These are phyloP conservation scores for Anarsia innoxiella DNA, from an alignment of 2,888 invertebrate species.

Conservation along the genomic window DNA sequence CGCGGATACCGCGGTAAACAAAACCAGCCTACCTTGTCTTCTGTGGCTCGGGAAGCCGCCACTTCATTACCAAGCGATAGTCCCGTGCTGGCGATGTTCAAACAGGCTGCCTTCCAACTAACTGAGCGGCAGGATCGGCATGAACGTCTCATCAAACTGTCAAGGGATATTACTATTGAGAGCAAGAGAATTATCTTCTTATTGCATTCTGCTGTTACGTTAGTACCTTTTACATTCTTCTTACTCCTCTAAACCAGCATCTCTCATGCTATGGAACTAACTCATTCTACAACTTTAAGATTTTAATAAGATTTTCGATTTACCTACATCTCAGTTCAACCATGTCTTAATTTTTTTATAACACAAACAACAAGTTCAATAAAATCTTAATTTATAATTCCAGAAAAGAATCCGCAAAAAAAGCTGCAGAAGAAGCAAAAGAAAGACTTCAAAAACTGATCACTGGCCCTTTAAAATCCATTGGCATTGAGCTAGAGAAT, in stretches of 20 bases:
- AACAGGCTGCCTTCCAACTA: constrained; percentile 77
- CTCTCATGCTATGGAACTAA: too few species aligned
- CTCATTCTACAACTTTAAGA: too few species aligned
- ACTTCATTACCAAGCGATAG: constrained; percentile 49
- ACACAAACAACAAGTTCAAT: too few species aligned
- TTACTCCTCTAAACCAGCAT: too few species aligned
- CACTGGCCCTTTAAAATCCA: constrained; percentile 63
- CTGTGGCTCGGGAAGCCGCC: constrained; percentile 44
- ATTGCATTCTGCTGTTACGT: constrained; percentile 82
- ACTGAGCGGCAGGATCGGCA: constrained; percentile 88
- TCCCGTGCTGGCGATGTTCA: constrained; percentile 77
- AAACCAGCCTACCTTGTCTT: constrained; percentile 38
- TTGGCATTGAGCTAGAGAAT: constrained; percentile 83
- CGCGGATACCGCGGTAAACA: constrained; percentile 36
- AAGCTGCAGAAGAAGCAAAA: constrained; percentile 69
- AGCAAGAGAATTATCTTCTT: constrained; percentile 93
- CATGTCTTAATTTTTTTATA: too few species aligned
- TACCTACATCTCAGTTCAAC: too few species aligned
- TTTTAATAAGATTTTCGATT: too few species aligned
- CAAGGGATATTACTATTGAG: constrained; percentile 90
- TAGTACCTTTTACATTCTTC: constrained; percentile 23
- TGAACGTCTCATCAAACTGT: constrained; percentile 87
- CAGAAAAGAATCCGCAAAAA: constrained; percentile 49
- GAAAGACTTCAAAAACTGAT: constrained; percentile 79
- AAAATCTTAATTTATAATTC: constrained; percentile 17